phyloP scores from a whole-genome alignment of 92 coral and sea anemone species.

The Blastomussa wellsi region DNA sequence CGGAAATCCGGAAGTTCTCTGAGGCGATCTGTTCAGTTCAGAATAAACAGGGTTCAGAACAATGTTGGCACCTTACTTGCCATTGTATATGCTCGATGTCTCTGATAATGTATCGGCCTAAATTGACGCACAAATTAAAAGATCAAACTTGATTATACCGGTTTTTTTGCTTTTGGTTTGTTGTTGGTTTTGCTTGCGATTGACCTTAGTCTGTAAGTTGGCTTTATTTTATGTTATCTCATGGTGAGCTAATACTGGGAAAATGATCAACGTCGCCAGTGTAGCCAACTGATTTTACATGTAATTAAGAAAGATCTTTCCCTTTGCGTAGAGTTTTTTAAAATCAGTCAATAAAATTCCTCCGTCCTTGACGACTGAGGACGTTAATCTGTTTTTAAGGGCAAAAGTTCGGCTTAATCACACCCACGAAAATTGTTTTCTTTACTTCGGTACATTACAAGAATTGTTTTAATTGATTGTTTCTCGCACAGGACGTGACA shows the following conservation, averaged over 20 bases:
- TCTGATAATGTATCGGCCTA: too few relatives aligned
- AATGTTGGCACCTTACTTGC: background rate
- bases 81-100: background rate
- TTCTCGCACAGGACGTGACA: too few relatives aligned
- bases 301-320: too few relatives aligned
- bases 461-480: too few relatives aligned
- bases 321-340: background rate
- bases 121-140: background rate
- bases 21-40: background rate
- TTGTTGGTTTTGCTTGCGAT: background rate
- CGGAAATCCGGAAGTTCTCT: background rate
- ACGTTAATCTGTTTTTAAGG: background rate
- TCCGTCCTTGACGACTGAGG: background rate
- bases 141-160: background rate
- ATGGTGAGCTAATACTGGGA: background rate
- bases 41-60: background rate
- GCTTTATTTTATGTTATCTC: background rate
- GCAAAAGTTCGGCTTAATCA: background rate
- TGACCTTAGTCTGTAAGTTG: background rate
- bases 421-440: background rate
- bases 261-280: background rate
- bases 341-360: too few relatives aligned
- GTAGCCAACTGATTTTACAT: background rate
- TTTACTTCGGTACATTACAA: background rate
- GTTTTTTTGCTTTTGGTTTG: background rate